Evolutionary conservation across 2,113 vertebrate genomes (phyloP).

Genomic region (Sigmodon hispidus): DNA sequence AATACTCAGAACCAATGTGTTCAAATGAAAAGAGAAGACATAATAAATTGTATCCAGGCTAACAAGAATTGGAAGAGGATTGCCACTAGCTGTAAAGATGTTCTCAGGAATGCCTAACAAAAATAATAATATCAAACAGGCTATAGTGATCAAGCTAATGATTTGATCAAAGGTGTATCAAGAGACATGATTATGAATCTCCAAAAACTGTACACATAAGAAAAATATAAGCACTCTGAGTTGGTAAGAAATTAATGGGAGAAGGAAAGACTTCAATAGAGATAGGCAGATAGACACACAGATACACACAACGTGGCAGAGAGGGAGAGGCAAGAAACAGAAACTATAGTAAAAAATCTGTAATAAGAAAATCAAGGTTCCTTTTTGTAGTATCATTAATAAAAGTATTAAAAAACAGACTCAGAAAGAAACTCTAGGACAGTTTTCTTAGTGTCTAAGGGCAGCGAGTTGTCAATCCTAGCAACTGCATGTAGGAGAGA

Average conservation of each 20-base stretch:
- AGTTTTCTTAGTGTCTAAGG: not conserved
- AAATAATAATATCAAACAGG: not conserved
- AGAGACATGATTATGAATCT: not conserved
- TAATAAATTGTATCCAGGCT: not conserved
- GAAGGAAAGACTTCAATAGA: not conserved
- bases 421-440: not conserved
- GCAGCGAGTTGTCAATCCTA: not conserved
- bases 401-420: not conserved
- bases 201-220: not conserved
- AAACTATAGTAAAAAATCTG: not conserved
- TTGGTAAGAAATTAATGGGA: not conserved
- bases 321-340: not conserved
- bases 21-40: not conserved
- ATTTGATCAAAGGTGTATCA: not conserved
- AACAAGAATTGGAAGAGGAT: not conserved
- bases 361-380: not conserved
- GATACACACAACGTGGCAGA: fast-evolving
- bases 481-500: not conserved
- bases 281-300: not conserved
- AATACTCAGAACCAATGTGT: not conserved
- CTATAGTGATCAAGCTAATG: not conserved
- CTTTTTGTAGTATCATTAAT: not conserved
- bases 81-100: not conserved
- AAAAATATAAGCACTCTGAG: not conserved
- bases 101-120: slow-evolving; percentile 23